phyloP scores from a whole-genome alignment of 2,797 vertebrate genomes.

The Dallia pectoralis region DNA sequence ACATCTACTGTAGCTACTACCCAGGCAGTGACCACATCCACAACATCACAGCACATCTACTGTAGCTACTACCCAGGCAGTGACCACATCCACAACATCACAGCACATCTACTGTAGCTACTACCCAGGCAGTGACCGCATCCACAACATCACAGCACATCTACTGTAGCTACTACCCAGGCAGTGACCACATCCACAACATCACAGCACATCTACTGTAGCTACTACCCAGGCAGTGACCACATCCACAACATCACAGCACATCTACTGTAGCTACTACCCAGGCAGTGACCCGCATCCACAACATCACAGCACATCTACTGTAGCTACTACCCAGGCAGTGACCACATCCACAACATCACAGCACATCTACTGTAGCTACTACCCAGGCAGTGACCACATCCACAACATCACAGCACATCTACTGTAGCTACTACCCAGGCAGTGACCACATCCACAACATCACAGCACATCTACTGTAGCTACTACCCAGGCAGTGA shows the following conservation, averaged over 20 bases:
- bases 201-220: constrained; percentile 10
- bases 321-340: constrained; percentile 31
- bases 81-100: constrained; percentile 41
- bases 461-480: constrained; percentile 17
- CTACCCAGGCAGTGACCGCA: constrained; percentile 46
- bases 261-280: constrained; percentile 12
- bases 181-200: constrained; percentile 42
- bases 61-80: constrained; percentile 34
- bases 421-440: constrained; percentile 26
- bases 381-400: constrained; percentile 44
- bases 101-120: not conserved
- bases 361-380: not conserved
- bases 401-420: constrained; percentile 31
- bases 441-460: constrained; percentile 41
- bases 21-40: constrained; percentile 40
- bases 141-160: constrained; percentile 33
- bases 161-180: constrained; percentile 27
- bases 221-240: constrained; percentile 42
- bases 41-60: constrained; percentile 27
- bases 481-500: constrained; percentile 40
- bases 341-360: constrained; percentile 42
- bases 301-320: constrained; percentile 27
- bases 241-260: constrained; percentile 36
- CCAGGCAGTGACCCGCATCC: constrained; percentile 53
- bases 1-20: constrained; percentile 12